A percentile compares a stretch with the other conserved stretches of the same genome.
These are phyloP conservation scores for Xenopus laevis DNA, from an alignment of 2,113 vertebrate genomes.

Conservation along the genomic window DNA sequence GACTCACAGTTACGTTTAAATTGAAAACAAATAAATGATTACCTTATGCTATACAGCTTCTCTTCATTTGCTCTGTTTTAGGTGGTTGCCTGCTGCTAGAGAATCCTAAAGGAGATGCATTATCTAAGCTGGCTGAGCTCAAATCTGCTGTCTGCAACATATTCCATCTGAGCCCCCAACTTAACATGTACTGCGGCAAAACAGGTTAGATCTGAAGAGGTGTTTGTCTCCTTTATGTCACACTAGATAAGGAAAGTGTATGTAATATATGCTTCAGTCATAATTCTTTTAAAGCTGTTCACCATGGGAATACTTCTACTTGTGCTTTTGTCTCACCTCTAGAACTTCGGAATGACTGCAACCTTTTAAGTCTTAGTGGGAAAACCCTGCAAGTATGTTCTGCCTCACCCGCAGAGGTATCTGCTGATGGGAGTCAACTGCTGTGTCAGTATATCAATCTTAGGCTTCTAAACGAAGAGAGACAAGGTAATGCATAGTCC, in stretches of 20 bases:
- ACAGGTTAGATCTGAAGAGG: conserved; percentile 65
- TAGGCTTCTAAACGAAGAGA: conserved; percentile 71
- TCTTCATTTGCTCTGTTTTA: conserved; percentile 48
- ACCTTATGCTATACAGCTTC: too few relatives aligned
- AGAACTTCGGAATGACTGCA: conserved; percentile 74
- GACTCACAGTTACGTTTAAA: too few relatives aligned
- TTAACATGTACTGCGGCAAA: conserved; percentile 71
- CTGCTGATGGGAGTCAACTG: conserved; percentile 49
- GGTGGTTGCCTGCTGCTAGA: conserved; percentile 88
- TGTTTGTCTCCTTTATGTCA: too few relatives aligned
- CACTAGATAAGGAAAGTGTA: too few relatives aligned
- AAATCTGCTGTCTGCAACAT: conserved; percentile 72
- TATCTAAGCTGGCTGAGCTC: conserved; percentile 69
- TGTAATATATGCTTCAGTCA: too few relatives aligned
- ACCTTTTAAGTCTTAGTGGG: conserved; percentile 75
- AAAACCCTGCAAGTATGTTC: conserved; percentile 78
- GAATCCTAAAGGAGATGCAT: conserved; percentile 89
- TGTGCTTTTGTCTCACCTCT: background rate
- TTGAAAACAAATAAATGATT: too few relatives aligned
- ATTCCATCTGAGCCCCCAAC: conserved; percentile 69
- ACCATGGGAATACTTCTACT: background rate
- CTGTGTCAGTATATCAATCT: conserved; percentile 88
- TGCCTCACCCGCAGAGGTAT: conserved; percentile 54
- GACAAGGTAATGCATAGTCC: conserved; percentile 71
- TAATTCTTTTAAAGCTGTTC: too few relatives aligned